Percentiles rank a stretch among this genome's conserved stretches.
These are phyloP conservation scores for Acrobasis consociella DNA, from an alignment of 2,888 invertebrate species.

Conservation along the genomic window DNA sequence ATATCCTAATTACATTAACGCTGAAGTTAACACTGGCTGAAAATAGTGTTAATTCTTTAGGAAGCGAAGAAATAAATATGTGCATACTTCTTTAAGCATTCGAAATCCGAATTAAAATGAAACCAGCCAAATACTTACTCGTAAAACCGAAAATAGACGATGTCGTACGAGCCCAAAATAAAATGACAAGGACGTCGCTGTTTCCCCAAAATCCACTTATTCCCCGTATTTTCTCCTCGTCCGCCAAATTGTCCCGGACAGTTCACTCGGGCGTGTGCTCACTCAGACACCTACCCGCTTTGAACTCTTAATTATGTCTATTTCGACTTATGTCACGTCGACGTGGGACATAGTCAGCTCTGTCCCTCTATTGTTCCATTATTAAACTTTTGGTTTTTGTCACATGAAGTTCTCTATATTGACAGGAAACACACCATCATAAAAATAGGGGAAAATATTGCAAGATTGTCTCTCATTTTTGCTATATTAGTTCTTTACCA, in stretches of 20 bases:
- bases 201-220: constrained; percentile 29
- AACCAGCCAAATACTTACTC: not conserved
- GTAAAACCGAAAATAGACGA: constrained; percentile 5
- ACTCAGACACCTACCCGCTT: constrained; percentile 47
- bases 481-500: too few species aligned
- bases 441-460: not conserved
- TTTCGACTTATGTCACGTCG: constrained; percentile 47
- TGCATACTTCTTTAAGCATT: not conserved
- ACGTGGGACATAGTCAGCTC: constrained; percentile 37
- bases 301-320: constrained; percentile 62
- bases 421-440: not conserved
- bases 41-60: not conserved
- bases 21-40: not conserved
- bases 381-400: not conserved
- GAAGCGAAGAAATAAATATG: not conserved
- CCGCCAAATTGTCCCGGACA: constrained; percentile 58
- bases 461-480: too few species aligned
- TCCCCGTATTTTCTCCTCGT: constrained; percentile 49
- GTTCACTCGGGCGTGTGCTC: constrained; percentile 47
- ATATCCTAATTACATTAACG: too few species aligned
- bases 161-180: constrained; percentile 11
- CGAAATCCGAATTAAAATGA: not conserved
- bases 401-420: not conserved
- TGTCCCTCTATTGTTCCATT: constrained; percentile 19
- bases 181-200: constrained; percentile 28